Evolutionary conservation across 2,113 vertebrate genomes (phyloP), one percentile per base, ranked within the genome.

Genomic region (Pantherophis guttatus): DNA sequence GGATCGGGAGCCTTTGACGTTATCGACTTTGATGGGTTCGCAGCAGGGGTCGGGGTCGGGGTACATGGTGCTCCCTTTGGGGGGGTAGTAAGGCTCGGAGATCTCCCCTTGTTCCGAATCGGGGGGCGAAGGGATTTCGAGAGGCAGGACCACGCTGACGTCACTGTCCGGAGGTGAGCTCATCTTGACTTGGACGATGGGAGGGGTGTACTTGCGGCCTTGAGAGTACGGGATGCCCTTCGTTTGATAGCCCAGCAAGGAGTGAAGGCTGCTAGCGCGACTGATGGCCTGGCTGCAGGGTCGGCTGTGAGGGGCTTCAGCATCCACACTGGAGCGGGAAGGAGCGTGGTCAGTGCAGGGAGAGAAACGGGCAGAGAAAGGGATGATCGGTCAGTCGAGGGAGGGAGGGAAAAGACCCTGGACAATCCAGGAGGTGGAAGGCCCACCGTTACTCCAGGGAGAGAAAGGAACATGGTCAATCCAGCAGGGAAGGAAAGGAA

Each of bases 271-370:
- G 96, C 94, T 94, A 59, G 96, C 96, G 50, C 95, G 95, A 94
- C 97, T 95, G 92, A 95, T 89, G 93, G 48, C 93, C 93, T 96
- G 94, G 93, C 95, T 97, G 94, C 95, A 94, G 0, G 91, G 86
- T 17, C 91, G 24, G 59, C 59, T 92, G 1, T 15, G 86, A 17
- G 97, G 97, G 86, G 97, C 96, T 7, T 89, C 88, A 52, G 96
- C 96, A 93, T 97, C 97, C 95, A 96, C 97, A 94, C 97, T 97
- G 95, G 94, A 96, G 95, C 93, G 94, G 93, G 94, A 95, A 94
- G 93, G 93, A 89, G 93, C 92, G 86, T 94, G 91, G 92, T 93
- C 91, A 53, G 94, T 91, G 23, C 93, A 57, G 65, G 21, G 94
- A 90, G 44, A 48, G 39, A 13, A 11, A 39, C 33, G 33, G 12